These are phyloP conservation scores for Strix uralensis DNA, from an alignment of 2,113 vertebrate species.

Conservation along the genomic window DNA sequence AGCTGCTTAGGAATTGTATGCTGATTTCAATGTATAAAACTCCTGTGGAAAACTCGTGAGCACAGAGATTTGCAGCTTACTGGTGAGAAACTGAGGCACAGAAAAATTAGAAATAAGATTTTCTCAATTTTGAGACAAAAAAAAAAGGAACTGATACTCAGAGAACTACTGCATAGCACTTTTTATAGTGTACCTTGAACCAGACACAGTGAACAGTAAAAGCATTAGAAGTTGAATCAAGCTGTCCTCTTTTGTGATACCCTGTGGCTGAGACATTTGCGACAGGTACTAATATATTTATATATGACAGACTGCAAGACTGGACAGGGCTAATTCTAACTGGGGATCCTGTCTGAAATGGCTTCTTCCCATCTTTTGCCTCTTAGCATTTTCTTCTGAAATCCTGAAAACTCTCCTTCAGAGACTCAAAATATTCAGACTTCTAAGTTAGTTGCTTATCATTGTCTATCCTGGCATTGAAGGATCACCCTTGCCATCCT, in stretches of 20 bases:
- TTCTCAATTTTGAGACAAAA: background rate
- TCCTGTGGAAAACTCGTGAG: background rate
- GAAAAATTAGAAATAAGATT: background rate
- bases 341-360: background rate
- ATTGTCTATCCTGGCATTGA: background rate
- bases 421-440: background rate
- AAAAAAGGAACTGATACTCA: background rate
- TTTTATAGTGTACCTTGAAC: background rate
- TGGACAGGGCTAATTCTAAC: background rate
- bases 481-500: background rate
- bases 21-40: background rate
- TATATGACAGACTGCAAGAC: background rate
- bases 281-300: background rate
- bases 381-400: background rate
- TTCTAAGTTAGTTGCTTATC: background rate
- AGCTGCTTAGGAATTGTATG: background rate
- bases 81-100: background rate
- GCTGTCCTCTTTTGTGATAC: background rate
- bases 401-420: background rate
- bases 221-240: background rate
- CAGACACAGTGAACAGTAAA: background rate
- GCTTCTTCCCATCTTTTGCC: background rate
- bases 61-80: background rate
- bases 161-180: background rate
- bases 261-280: background rate